Evolutionary conservation across 2,888 invertebrate genomes (phyloP), one percentile per base, ranked within the genome.

Genomic region (Drosophila koepferae): DNA sequence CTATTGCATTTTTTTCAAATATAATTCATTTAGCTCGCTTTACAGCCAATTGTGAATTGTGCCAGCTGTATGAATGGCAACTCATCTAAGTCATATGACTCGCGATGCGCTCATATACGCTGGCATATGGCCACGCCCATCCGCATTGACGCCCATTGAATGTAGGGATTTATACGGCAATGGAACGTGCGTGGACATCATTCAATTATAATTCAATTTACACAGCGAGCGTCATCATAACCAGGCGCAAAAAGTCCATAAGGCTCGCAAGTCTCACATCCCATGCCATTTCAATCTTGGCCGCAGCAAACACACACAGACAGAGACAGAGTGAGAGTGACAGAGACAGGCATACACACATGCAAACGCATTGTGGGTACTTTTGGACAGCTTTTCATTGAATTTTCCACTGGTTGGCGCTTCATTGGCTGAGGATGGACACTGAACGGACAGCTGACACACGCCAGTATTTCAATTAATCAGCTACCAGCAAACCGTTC

Each of bases 141-240:
- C 1, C 18, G n/a, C 31, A 51, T 16, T 31, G 14, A 38, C n/a
- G 18, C 6, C n/a, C 20, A 51, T 9, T 3, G 14, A 34, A n/a
- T 10, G 41, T n/a, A 1, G 20, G 49, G 67, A 31, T 28, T 49
- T 49, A 44, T 55, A 18, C 54, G 71, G n/a, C 18, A 36, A 43
- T 36, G 60, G 49, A 44, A 66, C 59, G 49, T 68, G 76, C 69
- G 64, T 73, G 68, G 68, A 65, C 65, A 65, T 83, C 44, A 86
- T 86, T 89, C 81, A 83, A 83, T 83, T 84, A 83, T 75, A 79
- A 70, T 72, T 86, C 76, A 74, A 76, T 78, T 81, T 81, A 71
- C 80, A 72, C 68, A 80, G 67, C 60, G 53, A 62, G 71, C 70
- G 59, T 66, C 74, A 69, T 51, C 73, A 62, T 59, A 74, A 54